Percentiles rank a stretch among this genome's conserved stretches.
These are phyloP conservation scores for Uromys caudimaculatus DNA, from an alignment of 2,797 vertebrate species.

Conservation along the genomic window DNA sequence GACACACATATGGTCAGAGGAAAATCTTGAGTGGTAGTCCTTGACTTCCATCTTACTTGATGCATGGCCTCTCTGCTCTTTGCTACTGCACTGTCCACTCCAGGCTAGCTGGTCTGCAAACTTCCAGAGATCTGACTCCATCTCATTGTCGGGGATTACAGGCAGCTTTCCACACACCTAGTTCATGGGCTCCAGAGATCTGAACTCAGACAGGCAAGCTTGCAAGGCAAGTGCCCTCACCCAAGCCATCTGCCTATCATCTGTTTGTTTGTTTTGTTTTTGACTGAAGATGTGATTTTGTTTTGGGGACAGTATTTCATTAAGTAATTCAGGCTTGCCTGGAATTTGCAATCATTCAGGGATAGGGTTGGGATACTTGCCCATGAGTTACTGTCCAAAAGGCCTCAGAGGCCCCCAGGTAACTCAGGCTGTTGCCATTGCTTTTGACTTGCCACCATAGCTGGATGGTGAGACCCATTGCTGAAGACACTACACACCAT, in stretches of 20 bases:
- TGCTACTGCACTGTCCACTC: not conserved
- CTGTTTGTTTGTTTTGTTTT: not conserved
- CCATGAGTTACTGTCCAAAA: not conserved
- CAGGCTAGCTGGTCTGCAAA: not conserved
- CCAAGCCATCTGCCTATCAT: not conserved
- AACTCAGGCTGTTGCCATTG: not conserved
- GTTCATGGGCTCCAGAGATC: not conserved
- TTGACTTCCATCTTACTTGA: not conserved
- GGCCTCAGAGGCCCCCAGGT: not conserved
- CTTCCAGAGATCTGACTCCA: not conserved
- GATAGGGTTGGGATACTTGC: not conserved
- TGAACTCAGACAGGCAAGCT: not conserved
- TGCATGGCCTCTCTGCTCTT: not conserved
- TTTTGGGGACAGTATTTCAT: not conserved
- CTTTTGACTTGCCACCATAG: not conserved
- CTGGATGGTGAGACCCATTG: not conserved
- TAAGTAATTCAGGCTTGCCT: not conserved
- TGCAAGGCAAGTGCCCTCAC: not conserved
- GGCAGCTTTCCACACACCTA: not conserved
- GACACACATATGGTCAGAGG: not conserved
- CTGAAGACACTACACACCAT: not conserved
- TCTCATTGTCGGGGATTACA: not conserved
- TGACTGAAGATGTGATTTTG: not conserved
- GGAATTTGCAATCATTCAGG: not conserved
- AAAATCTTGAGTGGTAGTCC: not conserved